Percentiles rank a stretch among this genome's conserved stretches.
Conservation (phyloP, 1,140 invertebrate species). For the Ceratitis capitata region DNA sequence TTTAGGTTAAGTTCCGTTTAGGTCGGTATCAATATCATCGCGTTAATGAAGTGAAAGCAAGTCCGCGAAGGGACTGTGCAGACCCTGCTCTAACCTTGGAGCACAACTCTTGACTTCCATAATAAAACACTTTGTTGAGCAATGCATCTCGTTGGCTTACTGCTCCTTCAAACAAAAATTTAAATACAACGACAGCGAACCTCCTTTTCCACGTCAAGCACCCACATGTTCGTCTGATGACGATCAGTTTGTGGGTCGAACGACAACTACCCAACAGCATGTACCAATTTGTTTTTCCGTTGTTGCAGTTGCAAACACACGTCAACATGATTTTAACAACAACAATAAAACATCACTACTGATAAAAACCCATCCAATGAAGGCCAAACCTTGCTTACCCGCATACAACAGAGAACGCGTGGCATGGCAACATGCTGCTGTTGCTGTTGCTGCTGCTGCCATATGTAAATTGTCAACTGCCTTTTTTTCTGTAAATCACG, state of each 20-base stretch:
- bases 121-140: too few species aligned
- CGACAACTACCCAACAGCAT: conserved; percentile 27
- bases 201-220: background rate
- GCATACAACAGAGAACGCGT: background rate
- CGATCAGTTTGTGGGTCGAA: conserved; percentile 2
- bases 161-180: too few species aligned
- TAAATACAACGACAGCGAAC: too few species aligned
- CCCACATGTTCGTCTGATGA: background rate
- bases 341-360: background rate
- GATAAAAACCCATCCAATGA: background rate
- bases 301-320: conserved; percentile 25
- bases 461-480: conserved; percentile 14
- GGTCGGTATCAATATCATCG: too few species aligned
- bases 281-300: conserved; percentile 30
- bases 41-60: too few species aligned
- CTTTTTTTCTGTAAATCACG: conserved; percentile 1
- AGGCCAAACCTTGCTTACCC: conserved; percentile 10
- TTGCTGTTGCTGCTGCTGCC: conserved; percentile 36
- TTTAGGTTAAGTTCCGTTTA: too few species aligned
- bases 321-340: background rate
- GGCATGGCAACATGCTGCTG: conserved; percentile 37
- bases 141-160: too few species aligned
- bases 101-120: too few species aligned
- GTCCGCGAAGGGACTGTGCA: too few species aligned
- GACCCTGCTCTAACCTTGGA: too few species aligned